A percentile compares a stretch with the other conserved stretches of the same genome.
Conservation (phyloP, 2,113 vertebrate genomes). For the Pluvialis apricaria region DNA sequence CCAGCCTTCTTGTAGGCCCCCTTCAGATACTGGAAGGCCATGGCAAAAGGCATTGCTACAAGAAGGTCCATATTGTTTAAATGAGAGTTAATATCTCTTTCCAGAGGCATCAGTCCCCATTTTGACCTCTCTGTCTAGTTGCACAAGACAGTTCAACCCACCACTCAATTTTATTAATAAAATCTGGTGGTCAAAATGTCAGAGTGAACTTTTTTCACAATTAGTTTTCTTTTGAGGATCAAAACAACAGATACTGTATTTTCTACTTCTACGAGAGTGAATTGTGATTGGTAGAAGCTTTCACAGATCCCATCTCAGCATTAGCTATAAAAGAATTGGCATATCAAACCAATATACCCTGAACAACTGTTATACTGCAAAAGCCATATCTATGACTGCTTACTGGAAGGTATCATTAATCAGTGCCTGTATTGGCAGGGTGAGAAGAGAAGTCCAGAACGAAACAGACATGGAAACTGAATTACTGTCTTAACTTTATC, state of each 20-base stretch:
- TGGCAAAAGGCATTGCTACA: not conserved
- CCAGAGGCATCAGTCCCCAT: not conserved
- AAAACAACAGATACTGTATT: not conserved
- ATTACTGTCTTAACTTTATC: not conserved
- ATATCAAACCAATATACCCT: not conserved
- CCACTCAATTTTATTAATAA: not conserved
- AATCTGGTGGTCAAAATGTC: not conserved
- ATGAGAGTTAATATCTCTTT: not conserved
- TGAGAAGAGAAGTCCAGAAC: not conserved
- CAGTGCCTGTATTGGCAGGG: not conserved
- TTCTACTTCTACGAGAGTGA: not conserved
- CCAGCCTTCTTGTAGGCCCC: too few species aligned
- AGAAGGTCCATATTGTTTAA: not conserved
- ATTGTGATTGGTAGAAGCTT: not conserved
- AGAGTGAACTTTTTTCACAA: not conserved
- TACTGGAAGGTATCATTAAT: not conserved
- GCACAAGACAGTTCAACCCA: not conserved
- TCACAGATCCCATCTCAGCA: not conserved
- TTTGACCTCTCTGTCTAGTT: not conserved
- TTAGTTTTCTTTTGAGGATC: not conserved
- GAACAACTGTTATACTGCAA: not conserved
- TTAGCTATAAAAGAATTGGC: not conserved
- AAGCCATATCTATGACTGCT: not conserved
- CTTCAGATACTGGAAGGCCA: too few species aligned
- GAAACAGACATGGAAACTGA: not conserved